Evolutionary conservation across 2,888 invertebrate species (phyloP).

Genomic region (Drosophila meridiana): DNA sequence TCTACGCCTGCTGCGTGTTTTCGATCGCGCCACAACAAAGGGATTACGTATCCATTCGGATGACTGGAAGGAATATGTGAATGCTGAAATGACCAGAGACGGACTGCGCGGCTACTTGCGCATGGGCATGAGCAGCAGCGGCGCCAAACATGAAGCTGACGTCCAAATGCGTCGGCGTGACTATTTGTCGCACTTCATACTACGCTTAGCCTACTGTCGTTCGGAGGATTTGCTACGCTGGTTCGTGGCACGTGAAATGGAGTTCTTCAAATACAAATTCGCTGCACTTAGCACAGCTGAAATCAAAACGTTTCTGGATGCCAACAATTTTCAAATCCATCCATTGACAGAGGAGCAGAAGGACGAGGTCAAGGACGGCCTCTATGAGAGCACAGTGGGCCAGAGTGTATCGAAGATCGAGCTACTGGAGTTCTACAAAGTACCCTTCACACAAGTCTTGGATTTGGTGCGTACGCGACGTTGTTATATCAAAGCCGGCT

Average conservation of each 20-base stretch:
- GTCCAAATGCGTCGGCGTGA: slow-evolving; percentile 90
- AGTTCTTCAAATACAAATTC: slow-evolving; percentile 94
- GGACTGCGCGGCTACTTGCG: slow-evolving; percentile 89
- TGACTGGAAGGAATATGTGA: slow-evolving; percentile 89
- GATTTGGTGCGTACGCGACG: slow-evolving; percentile 92
- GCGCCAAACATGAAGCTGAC: slow-evolving; percentile 87
- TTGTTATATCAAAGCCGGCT: slow-evolving; percentile 92
- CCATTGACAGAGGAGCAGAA: slow-evolving; percentile 90
- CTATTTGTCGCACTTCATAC: slow-evolving; percentile 96
- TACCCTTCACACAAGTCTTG: slow-evolving; percentile 93
- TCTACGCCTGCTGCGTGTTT: slow-evolving; percentile 90
- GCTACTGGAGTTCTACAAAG: slow-evolving; percentile 90
- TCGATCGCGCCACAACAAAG: slow-evolving; percentile 90
- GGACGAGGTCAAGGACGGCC: slow-evolving; percentile 86
- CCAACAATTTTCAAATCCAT: slow-evolving; percentile 89
- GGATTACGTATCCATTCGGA: slow-evolving; percentile 88
- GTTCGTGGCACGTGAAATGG: slow-evolving; percentile 95
- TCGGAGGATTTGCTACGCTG: slow-evolving; percentile 93
- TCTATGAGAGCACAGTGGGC: slow-evolving; percentile 88
- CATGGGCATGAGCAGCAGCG: slow-evolving; percentile 86
- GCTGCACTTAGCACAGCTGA: slow-evolving; percentile 87
- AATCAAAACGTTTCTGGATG: slow-evolving; percentile 88
- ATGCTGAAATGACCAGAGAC: slow-evolving; percentile 88
- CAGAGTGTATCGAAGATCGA: slow-evolving; percentile 87
- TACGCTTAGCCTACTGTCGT: slow-evolving; percentile 95